Evolutionary conservation across 2,113 vertebrate species (phyloP), one percentile per base, ranked within the genome.

Genomic region (Solenodon paradoxus): DNA sequence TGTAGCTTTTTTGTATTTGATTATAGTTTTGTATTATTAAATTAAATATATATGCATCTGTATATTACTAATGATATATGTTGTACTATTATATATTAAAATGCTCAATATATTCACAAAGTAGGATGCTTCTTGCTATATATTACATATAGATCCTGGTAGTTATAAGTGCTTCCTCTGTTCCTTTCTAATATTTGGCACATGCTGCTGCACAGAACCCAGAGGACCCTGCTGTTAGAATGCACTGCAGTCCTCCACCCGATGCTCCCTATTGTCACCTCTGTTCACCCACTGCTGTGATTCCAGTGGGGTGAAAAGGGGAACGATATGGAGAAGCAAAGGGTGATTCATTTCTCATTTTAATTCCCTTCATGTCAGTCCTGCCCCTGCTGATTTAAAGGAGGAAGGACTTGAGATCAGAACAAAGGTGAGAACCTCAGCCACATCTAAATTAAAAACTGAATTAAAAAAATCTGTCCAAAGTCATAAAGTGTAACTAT

Each of bases 381-480:
- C 40, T 64, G 51, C 71, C n/a, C 92, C 40, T 87, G 51, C 59
- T 91, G 53, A 87, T 92, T 61, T 71, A 92, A 38, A 83, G n/a
- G 17, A 9, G 66, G n/a, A 38, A 74, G 26, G 9, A 35, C 9
- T 42, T 42, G 22, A 32, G 71, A 57, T 66, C 30, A 38, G 72
- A 93, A 51, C 63, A 95, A 95, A 93, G 69, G 75, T 91, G 55
- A 94, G 32, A 93, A 79, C 9, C 35, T 75, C 32, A n/a, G 83
- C 24, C 63, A 92, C 19, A 77, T 63, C 63, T 82, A 80, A 89
- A 91, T 93, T 92, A 92, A 90, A 83, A 93, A 82, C 77, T 69
- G 69, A 88, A 84, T 71, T 90, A 19, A 77, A 83, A 92, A 69
- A 59, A 59, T 90, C 57, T 69, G 24, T 2, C 45, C 40, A 51